A percentile compares a stretch with the other conserved stretches of the same genome.
Conservation (phyloP, 1,140 invertebrate genomes). For the Portunus trituberculatus region DNA sequence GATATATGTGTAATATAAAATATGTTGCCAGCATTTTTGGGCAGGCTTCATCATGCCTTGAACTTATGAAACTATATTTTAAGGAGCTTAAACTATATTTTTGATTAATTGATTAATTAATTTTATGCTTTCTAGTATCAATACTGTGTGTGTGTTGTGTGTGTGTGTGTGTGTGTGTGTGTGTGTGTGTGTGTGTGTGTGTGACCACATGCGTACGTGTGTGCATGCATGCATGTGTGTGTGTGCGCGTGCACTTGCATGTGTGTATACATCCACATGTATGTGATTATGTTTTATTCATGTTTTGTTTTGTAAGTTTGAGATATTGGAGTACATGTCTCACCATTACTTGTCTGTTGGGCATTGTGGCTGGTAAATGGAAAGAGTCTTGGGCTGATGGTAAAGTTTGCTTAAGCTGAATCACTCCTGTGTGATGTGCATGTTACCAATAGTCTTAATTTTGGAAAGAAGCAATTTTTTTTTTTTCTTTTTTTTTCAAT, state of each 20-base stretch:
- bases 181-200: background rate
- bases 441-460: conserved; percentile 59
- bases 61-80: background rate
- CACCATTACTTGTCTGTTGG: conserved; percentile 28
- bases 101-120: background rate
- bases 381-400: background rate
- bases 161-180: background rate
- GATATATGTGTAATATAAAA: background rate
- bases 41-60: background rate
- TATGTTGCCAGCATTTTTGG: background rate
- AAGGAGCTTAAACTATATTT: background rate
- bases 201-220: background rate
- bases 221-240: background rate
- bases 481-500: background rate
- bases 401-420: conserved; percentile 47
- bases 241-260: background rate
- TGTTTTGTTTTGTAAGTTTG: background rate
- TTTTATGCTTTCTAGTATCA: background rate
- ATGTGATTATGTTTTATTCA: background rate
- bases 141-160: background rate
- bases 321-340: background rate
- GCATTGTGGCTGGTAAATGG: background rate
- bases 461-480: conserved; percentile 13
- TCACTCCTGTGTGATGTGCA: conserved; percentile 48
- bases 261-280: background rate